These are phyloP conservation scores for Salmo trutta DNA, from an alignment of 2,797 vertebrate species.

Conservation along the genomic window DNA sequence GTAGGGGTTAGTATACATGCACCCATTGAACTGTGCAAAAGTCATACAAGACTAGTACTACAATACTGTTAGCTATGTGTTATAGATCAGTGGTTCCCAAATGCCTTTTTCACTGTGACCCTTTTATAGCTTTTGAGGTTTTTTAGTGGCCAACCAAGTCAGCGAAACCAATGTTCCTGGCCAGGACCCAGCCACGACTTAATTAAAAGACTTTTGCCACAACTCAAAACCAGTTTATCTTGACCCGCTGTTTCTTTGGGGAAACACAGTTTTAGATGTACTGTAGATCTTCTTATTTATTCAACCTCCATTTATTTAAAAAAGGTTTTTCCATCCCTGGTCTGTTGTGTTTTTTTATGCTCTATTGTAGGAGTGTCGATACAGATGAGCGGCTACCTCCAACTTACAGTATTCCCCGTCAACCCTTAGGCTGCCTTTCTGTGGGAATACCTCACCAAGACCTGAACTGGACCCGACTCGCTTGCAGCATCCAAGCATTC, in stretches of 20 bases:
- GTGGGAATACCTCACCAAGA: constrained; percentile 1
- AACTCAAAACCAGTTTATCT: too few relatives aligned
- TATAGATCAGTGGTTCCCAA: not conserved
- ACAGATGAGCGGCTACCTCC: not conserved
- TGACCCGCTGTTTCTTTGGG: too few relatives aligned
- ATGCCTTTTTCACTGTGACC: not conserved
- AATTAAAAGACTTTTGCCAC: too few relatives aligned
- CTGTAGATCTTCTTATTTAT: too few relatives aligned
- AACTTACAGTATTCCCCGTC: not conserved
- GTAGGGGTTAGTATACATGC: not conserved
- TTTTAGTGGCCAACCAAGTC: too few relatives aligned
- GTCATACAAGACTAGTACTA: too few relatives aligned
- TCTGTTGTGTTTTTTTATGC: not conserved
- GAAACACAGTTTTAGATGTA: too few relatives aligned
- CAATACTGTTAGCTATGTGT: not conserved
- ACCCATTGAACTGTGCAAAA: not conserved
- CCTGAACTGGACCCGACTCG: not conserved
- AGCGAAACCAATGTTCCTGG: too few relatives aligned
- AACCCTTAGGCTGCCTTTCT: not conserved
- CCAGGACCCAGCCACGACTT: too few relatives aligned
- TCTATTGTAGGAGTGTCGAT: not conserved
- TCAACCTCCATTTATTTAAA: not conserved
- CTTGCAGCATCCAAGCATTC: not conserved
- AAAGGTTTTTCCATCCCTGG: not conserved
- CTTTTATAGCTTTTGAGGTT: too few relatives aligned